These are phyloP conservation scores for Tiphia femorata DNA, from an alignment of 2,888 invertebrate species.

Conservation along the genomic window DNA sequence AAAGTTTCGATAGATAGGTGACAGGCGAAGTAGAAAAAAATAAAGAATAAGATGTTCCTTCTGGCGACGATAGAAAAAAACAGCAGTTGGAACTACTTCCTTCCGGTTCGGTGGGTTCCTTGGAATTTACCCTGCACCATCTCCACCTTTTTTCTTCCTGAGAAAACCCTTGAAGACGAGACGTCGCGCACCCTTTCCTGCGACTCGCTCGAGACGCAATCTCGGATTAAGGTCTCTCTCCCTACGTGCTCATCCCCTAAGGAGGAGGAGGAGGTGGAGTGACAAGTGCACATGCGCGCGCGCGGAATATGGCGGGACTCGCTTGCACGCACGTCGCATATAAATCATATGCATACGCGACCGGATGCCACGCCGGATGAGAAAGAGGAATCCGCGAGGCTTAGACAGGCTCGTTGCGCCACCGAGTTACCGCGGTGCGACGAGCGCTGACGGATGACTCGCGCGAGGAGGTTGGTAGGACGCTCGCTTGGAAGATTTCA, in stretches of 20 bases:
- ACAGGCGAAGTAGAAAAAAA: too few species aligned
- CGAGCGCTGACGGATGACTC: too few species aligned
- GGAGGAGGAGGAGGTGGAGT: too few species aligned
- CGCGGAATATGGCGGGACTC: neutral
- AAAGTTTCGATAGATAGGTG: too few species aligned
- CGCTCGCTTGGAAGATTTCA: too few species aligned
- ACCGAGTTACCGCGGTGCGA: too few species aligned
- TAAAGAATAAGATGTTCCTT: neutral
- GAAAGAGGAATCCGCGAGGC: neutral
- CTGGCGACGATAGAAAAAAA: too few species aligned
- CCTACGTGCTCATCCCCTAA: too few species aligned
- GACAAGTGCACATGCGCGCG: conserved; percentile 10
- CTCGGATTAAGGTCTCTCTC: conserved; percentile 42
- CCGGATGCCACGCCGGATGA: conserved; percentile 1
- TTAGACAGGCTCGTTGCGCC: neutral
- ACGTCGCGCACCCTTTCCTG: neutral
- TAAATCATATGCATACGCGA: conserved; percentile 21
- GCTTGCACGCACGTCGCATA: conserved; percentile 10
- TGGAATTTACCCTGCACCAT: conserved; percentile 20
- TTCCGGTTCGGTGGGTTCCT: conserved; percentile 28
- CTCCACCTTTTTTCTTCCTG: neutral
- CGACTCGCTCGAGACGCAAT: conserved; percentile 31
- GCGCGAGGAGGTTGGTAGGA: too few species aligned
- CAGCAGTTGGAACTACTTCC: too few species aligned
- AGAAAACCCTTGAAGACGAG: neutral